Conservation (phyloP, 2,888 invertebrate genomes). For the Heliconius cydno region DNA sequence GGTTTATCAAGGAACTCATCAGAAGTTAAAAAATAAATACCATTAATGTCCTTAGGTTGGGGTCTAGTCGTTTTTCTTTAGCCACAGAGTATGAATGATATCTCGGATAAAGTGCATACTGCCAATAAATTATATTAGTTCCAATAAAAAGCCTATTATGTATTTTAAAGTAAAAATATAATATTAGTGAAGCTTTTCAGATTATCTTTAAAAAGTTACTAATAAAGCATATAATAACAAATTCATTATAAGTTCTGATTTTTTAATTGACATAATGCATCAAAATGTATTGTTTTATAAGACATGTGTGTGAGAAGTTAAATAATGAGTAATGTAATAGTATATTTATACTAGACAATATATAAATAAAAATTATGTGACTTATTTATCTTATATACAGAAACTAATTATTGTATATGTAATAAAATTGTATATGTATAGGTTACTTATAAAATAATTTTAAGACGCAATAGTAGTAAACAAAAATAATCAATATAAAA, state of each 20-base stretch:
- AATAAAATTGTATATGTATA: neutral
- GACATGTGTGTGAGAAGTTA: neutral
- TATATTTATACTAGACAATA: neutral
- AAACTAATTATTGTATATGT: neutral
- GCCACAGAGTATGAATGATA: conserved; percentile 79
- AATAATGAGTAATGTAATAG: neutral
- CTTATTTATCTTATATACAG: too few species aligned
- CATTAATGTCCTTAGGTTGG: conserved; percentile 78
- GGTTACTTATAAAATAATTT: neutral
- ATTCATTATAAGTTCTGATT: neutral
- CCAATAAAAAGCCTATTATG: conserved; percentile 50
- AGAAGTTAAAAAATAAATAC: conserved; percentile 67
- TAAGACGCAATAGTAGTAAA: neutral
- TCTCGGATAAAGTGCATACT: conserved; percentile 78
- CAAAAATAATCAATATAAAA: neutral
- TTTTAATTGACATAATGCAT: neutral
- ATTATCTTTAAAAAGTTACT: neutral
- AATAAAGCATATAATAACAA: neutral
- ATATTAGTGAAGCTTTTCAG: neutral
- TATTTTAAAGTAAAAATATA: neutral
- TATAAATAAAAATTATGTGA: neutral
- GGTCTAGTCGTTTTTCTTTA: conserved; percentile 78
- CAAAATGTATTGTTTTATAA: neutral
- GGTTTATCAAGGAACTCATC: neutral
- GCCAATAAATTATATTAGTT: conserved; percentile 61